phyloP scores from a whole-genome alignment of 2,888 invertebrate genomes.

The Eristalis arbustorum region DNA sequence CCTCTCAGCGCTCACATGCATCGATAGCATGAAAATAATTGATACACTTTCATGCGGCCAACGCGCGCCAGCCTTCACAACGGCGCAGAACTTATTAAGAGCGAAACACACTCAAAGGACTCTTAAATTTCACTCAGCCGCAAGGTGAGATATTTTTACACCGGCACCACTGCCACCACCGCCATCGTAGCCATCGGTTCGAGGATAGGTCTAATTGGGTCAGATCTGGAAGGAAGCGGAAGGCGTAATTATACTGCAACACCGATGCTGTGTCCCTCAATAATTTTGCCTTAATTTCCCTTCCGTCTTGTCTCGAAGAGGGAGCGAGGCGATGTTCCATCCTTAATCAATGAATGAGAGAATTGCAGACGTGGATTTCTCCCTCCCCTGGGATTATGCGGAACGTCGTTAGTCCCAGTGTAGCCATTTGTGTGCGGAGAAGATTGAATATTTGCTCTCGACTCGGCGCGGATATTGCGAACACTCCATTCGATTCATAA shows the following conservation, averaged over 20 bases:
- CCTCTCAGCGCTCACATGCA: conserved; percentile 8
- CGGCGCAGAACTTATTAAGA: conserved; percentile 30
- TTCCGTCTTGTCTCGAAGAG: neutral
- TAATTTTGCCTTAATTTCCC: neutral
- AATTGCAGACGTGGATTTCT: neutral
- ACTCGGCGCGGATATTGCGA: neutral
- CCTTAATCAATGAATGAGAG: neutral
- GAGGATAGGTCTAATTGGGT: conserved; percentile 35
- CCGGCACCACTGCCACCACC: neutral
- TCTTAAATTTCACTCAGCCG: conserved; percentile 13
- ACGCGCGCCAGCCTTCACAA: neutral
- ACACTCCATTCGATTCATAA: neutral
- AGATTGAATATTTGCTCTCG: neutral
- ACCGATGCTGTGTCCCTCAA: conserved; percentile 12
- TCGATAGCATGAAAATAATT: conserved; percentile 60
- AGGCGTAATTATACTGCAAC: conserved; percentile 43
- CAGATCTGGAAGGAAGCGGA: conserved; percentile 15
- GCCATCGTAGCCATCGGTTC: neutral
- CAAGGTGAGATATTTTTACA: neutral
- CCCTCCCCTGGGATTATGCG: neutral
- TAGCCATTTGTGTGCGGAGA: neutral
- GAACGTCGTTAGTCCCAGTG: neutral
- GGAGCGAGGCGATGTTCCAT: neutral
- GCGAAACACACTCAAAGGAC: conserved; percentile 1
- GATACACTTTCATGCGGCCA: conserved; percentile 2